These are phyloP conservation scores for Florisuga fusca DNA, from an alignment of 2,797 vertebrate genomes.

Conservation along the genomic window DNA sequence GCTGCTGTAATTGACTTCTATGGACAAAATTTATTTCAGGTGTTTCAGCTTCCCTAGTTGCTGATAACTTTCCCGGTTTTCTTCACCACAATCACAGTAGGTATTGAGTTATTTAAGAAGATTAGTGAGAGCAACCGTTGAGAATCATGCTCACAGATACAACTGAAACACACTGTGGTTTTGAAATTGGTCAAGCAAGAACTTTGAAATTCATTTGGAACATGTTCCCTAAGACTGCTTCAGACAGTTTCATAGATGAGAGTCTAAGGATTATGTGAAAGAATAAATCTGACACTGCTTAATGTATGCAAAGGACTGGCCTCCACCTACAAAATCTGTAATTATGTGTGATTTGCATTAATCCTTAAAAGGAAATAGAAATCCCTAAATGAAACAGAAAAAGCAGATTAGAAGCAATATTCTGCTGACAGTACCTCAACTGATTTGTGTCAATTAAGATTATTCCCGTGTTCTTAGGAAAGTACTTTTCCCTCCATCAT, in stretches of 20 bases:
- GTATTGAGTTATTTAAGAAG: neutral
- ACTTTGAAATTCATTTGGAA: neutral
- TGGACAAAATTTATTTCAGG: neutral
- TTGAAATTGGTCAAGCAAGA: neutral
- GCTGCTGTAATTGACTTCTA: neutral
- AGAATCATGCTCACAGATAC: neutral
- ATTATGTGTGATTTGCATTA: neutral
- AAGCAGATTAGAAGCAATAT: constrained; percentile 8
- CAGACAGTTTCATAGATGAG: neutral
- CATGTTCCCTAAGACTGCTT: accelerated
- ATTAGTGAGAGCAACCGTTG: neutral
- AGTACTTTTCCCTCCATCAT: neutral
- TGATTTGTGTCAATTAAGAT: neutral
- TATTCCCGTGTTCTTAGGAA: neutral
- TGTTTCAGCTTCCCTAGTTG: neutral
- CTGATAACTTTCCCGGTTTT: neutral
- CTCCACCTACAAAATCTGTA: constrained; percentile 2
- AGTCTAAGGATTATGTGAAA: neutral
- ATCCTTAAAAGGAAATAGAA: constrained; percentile 20
- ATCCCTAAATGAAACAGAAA: neutral
- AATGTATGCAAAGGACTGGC: neutral
- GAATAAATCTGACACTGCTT: neutral
- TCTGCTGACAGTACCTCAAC: neutral
- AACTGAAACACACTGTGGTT: neutral
- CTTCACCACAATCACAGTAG: neutral